These are phyloP conservation scores for Halichoerus grypus DNA, from an alignment of 2,113 vertebrate species.

Conservation along the genomic window DNA sequence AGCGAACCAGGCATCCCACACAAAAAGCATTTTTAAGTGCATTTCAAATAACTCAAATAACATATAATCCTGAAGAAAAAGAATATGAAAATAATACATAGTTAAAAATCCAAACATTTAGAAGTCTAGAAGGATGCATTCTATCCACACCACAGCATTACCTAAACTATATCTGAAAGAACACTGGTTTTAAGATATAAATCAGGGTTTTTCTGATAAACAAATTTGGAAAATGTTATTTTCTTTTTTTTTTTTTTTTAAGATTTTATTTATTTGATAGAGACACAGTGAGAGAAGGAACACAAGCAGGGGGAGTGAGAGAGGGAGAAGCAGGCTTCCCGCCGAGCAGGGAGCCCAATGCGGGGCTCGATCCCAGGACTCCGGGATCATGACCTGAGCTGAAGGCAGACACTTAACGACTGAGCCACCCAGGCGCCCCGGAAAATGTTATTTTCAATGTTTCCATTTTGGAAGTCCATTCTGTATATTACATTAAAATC, in stretches of 20 bases:
- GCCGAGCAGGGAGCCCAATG: too few relatives aligned
- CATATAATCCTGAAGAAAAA: constrained; percentile 8
- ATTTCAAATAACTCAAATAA: constrained; percentile 34
- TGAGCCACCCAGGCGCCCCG: too few relatives aligned
- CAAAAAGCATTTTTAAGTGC: constrained; percentile 27
- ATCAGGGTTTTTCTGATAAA: neutral
- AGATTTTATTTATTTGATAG: too few relatives aligned
- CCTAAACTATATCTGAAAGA: neutral
- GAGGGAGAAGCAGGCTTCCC: too few relatives aligned
- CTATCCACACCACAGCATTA: neutral
- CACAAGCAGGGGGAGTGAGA: too few relatives aligned
- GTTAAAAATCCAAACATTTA: constrained; percentile 9
- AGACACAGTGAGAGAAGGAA: too few relatives aligned
- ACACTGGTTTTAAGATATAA: neutral
- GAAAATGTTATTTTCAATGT: neutral
- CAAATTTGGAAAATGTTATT: neutral
- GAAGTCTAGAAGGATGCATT: neutral
- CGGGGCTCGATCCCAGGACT: too few relatives aligned
- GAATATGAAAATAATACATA: neutral
- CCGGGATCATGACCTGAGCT: too few relatives aligned
- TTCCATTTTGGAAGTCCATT: neutral
- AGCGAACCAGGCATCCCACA: neutral
- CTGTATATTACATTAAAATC: neutral
- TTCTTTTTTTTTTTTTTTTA: neutral
- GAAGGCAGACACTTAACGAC: too few relatives aligned